Evolutionary conservation across 2,888 invertebrate genomes (phyloP).

Genomic region (Glaucopsyche alexis): DNA sequence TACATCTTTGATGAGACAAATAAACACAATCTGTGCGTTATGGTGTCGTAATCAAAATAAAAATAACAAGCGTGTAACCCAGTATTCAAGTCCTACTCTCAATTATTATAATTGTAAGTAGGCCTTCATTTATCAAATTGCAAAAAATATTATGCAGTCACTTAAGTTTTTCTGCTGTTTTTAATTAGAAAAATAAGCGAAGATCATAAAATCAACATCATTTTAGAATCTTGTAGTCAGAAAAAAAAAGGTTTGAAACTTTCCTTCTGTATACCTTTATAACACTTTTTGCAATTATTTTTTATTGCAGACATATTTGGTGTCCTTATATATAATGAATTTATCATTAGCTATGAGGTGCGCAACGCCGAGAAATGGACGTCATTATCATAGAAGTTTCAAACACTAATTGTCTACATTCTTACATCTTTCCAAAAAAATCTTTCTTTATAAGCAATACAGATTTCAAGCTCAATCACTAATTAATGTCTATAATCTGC

Average conservation of each 20-base stretch:
- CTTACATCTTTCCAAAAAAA: background rate
- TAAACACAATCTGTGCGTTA: slow-evolving; percentile 14
- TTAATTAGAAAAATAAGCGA: too few species aligned
- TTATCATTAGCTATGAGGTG: slow-evolving; percentile 1
- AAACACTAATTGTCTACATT: background rate
- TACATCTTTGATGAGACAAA: slow-evolving; percentile 23
- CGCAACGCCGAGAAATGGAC: background rate
- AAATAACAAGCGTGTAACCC: slow-evolving; percentile 12
- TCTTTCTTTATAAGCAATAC: background rate
- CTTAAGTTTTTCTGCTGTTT: background rate
- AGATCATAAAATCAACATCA: too few species aligned
- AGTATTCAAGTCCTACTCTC: background rate
- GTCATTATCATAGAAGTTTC: background rate
- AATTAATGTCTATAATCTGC: background rate
- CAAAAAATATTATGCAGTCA: slow-evolving; percentile 14
- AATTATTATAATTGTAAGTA: slow-evolving; percentile 10
- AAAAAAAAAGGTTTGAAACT: too few species aligned
- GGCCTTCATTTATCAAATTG: too few species aligned
- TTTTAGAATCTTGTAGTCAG: too few species aligned
- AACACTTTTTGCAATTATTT: slow-evolving; percentile 1
- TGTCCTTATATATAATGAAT: background rate
- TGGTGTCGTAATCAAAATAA: slow-evolving; percentile 3
- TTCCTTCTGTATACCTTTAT: background rate
- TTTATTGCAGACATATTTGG: background rate
- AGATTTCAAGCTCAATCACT: background rate